These are phyloP conservation scores for Anoplius nigerrimus DNA, from an alignment of 2,888 invertebrate genomes.

Conservation along the genomic window DNA sequence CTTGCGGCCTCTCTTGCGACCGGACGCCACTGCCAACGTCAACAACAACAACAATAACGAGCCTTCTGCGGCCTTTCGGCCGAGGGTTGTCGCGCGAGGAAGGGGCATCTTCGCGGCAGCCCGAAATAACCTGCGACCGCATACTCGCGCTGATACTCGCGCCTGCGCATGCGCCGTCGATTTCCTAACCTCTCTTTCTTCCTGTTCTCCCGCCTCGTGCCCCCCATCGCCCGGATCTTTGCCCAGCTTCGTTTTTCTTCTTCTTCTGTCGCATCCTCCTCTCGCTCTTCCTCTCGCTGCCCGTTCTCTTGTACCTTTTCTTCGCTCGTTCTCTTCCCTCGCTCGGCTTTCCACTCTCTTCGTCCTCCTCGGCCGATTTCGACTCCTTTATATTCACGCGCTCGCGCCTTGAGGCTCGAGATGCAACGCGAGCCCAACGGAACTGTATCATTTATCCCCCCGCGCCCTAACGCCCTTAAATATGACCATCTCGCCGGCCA, in stretches of 20 bases:
- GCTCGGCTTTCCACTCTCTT: background rate
- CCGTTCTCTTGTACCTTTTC: background rate
- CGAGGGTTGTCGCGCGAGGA: background rate
- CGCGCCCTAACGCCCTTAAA: no score
- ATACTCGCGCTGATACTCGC: slow-evolving; percentile 42
- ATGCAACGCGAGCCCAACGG: no score
- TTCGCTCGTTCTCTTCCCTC: background rate
- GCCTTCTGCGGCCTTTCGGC: slow-evolving; percentile 27
- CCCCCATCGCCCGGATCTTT: background rate
- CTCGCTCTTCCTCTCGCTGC: background rate
- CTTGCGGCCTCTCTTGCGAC: background rate
- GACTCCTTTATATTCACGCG: no score
- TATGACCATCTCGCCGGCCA: no score
- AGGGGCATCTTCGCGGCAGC: slow-evolving; percentile 37
- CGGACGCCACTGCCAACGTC: slow-evolving; percentile 19
- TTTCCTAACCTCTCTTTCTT: slow-evolving; percentile 34
- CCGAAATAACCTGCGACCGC: slow-evolving; percentile 60
- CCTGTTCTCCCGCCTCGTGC: slow-evolving; percentile 21
- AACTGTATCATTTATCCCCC: no score
- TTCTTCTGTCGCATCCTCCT: slow-evolving; percentile 21
- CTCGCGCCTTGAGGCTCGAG: no score
- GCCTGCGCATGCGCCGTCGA: slow-evolving; percentile 31
- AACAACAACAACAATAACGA: slow-evolving; percentile 55
- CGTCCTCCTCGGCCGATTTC: background rate
- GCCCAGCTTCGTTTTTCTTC: slow-evolving; percentile 10